Evolutionary conservation across 2,888 invertebrate genomes (phyloP).

Genomic region (Ditylenchus weischeri): DNA sequence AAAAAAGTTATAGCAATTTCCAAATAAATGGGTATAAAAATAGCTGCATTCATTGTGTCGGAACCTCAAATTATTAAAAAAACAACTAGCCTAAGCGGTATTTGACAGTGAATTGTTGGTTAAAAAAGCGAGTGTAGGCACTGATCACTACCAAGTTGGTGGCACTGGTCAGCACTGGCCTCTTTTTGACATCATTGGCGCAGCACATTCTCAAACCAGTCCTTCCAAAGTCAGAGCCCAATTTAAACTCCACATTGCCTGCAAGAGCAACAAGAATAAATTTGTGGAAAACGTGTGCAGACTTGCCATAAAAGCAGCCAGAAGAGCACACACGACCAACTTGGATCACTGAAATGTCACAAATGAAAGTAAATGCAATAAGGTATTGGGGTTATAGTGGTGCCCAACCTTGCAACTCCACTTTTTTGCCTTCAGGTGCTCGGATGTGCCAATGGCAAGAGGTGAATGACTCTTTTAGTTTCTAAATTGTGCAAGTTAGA

Average conservation of each 20-base stretch:
- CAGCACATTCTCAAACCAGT: slow-evolving; percentile 25
- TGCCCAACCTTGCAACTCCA: not conserved
- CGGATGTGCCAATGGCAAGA: slow-evolving; percentile 14
- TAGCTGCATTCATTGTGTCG: too few species aligned
- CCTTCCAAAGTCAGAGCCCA: slow-evolving; percentile 11
- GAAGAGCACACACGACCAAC: slow-evolving; percentile 15
- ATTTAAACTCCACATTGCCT: slow-evolving; percentile 23
- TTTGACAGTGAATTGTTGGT: not conserved
- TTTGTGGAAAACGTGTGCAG: not conserved
- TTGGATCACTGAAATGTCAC: not conserved
- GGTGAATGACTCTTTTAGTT: slow-evolving; percentile 1
- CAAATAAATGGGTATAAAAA: too few species aligned
- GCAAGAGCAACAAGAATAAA: not conserved
- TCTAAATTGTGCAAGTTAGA: not conserved
- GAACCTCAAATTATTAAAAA: too few species aligned
- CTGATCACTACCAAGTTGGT: slow-evolving; percentile 21
- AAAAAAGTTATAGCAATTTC: too few species aligned
- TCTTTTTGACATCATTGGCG: slow-evolving; percentile 8
- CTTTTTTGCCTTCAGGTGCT: slow-evolving; percentile 2
- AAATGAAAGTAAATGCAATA: not conserved
- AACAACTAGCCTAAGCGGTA: slow-evolving; percentile 1
- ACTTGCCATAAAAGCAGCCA: slow-evolving; percentile 21
- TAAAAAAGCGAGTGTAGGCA: slow-evolving; percentile 16
- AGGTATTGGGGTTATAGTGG: not conserved
- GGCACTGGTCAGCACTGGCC: slow-evolving; percentile 13